Conservation (phyloP, 2,113 vertebrate genomes). For the Elaphurus davidianus region DNA sequence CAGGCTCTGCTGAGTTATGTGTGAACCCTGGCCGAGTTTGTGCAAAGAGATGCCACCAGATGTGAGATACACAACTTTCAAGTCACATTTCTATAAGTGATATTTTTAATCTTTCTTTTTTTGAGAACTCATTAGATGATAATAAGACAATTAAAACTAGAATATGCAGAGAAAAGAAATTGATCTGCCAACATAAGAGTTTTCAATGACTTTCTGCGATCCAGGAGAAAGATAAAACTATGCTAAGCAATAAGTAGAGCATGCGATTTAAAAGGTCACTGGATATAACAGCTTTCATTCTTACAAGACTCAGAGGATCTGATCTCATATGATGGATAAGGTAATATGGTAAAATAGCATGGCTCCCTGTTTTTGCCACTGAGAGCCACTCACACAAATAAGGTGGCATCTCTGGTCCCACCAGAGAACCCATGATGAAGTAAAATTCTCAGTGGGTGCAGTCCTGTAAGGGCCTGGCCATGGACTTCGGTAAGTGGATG, state of each 20-base stretch:
- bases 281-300: background rate
- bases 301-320: background rate
- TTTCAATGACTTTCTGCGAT: background rate
- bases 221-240: background rate
- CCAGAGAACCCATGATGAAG: background rate
- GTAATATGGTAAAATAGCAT: background rate
- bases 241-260: background rate
- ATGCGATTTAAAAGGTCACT: background rate
- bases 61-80: background rate
- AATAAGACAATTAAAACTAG: background rate
- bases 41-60: background rate
- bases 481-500: background rate
- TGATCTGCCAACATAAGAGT: background rate
- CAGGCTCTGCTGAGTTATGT: background rate
- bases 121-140: background rate
- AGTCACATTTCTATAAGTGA: background rate
- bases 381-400: background rate
- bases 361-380: background rate
- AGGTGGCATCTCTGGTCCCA: background rate
- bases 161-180: background rate
- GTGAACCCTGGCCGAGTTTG: background rate
- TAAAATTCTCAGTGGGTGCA: background rate
- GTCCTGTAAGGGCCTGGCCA: accelerated
- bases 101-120: background rate
- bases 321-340: background rate